Conservation (phyloP, 2,888 invertebrate genomes). For the Euzophera pinguis region DNA sequence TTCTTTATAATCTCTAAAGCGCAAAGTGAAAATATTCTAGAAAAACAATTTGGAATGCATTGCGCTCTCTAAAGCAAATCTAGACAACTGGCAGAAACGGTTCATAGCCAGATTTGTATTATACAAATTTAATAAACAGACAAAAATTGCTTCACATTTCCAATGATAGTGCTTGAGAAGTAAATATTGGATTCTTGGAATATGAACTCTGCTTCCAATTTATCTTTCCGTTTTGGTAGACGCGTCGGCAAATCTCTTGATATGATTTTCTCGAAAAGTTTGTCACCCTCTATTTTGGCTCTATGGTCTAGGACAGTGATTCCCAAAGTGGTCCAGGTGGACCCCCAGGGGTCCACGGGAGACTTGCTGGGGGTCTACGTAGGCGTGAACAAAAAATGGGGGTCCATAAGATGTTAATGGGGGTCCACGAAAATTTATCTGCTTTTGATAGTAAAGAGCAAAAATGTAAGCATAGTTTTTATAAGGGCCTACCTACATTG, state of each 20-base stretch:
- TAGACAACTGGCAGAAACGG: neutral
- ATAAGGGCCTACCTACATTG: too few species aligned
- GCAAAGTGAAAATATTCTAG: neutral
- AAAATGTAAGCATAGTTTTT: too few species aligned
- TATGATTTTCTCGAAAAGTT: neutral
- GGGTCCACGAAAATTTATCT: too few species aligned
- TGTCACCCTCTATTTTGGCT: too few species aligned
- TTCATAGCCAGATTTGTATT: constrained; percentile 7
- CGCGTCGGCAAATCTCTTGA: neutral
- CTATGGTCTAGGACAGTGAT: too few species aligned
- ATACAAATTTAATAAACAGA: constrained; percentile 18
- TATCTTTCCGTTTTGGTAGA: neutral
- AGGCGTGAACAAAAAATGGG: too few species aligned
- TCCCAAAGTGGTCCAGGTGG: too few species aligned
- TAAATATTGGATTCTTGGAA: constrained; percentile 14
- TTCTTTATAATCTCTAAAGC: neutral
- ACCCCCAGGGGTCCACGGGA: too few species aligned
- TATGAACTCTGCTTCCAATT: neutral
- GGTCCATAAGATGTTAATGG: too few species aligned
- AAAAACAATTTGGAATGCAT: neutral
- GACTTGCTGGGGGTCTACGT: too few species aligned
- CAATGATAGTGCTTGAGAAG: constrained; percentile 7
- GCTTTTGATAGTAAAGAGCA: too few species aligned
- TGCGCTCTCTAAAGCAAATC: constrained; percentile 4
- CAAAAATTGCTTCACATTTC: constrained; percentile 12